phyloP scores from a whole-genome alignment of 2,113 vertebrate species.

The Myrmophylax atrothorax region DNA sequence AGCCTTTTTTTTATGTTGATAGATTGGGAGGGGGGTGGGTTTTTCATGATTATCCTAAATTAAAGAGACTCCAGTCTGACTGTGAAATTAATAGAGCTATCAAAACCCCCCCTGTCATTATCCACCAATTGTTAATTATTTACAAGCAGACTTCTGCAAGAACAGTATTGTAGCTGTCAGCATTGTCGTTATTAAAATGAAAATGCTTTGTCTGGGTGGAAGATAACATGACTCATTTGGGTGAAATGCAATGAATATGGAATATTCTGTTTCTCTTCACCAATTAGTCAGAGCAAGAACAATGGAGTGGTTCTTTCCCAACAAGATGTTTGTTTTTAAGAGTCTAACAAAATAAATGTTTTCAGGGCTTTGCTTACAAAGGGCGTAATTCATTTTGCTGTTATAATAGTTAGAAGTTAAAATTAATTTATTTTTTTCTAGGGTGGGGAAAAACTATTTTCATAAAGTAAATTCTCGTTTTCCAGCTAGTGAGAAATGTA shows the following conservation, averaged over 20 bases:
- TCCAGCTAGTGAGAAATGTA: background rate
- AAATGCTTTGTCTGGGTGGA: slow-evolving; percentile 40
- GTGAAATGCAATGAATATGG: slow-evolving; percentile 44
- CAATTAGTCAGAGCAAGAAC: background rate
- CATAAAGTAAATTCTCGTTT: background rate
- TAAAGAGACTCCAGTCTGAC: slow-evolving; percentile 34
- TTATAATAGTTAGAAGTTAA: background rate
- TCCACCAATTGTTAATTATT: slow-evolving; percentile 63
- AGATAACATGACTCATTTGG: slow-evolving; percentile 50
- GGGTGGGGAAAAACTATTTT: background rate
- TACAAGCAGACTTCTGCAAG: slow-evolving; percentile 55
- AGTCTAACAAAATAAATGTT: slow-evolving; percentile 28
- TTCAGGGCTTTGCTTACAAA: background rate
- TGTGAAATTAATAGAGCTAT: slow-evolving; percentile 57
- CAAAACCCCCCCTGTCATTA: background rate
- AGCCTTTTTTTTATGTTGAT: background rate
- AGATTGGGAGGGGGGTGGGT: background rate
- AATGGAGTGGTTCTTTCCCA: slow-evolving; percentile 31
- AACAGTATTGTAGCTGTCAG: slow-evolving; percentile 45
- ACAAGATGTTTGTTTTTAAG: background rate
- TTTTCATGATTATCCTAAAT: background rate
- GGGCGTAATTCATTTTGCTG: background rate
- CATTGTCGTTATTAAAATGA: slow-evolving; percentile 38
- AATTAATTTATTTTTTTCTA: background rate
- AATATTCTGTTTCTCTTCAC: slow-evolving; percentile 28